Conservation (phyloP, 2,797 vertebrate genomes). For the Cheirogaleus major region DNA sequence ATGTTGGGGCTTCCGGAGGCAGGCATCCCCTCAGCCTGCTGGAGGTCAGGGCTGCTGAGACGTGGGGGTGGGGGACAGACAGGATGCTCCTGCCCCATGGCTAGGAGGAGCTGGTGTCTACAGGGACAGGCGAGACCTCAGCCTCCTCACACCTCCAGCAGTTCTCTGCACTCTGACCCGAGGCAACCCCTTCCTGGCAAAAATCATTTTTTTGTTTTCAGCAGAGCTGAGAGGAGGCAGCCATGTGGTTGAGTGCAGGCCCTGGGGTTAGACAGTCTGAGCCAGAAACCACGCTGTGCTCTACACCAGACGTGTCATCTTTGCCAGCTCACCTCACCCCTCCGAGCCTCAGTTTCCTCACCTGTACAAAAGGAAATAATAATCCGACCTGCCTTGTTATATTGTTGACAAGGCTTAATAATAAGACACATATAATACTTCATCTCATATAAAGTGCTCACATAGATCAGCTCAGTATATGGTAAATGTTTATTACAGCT, state of each 20-base stretch:
- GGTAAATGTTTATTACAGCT: neutral
- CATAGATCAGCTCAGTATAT: rapidly evolving
- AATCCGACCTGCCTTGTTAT: neutral
- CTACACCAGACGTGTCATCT: neutral
- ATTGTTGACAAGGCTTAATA: neutral
- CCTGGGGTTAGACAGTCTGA: neutral
- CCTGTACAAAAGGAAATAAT: neutral
- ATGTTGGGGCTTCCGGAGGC: constrained; percentile 71
- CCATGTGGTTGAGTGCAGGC: neutral
- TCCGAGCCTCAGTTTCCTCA: neutral
- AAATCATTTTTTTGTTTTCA: neutral
- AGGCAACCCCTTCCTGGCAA: neutral
- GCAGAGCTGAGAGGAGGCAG: neutral
- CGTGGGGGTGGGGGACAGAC: constrained; percentile 59
- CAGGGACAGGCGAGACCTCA: neutral
- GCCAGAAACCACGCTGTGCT: neutral
- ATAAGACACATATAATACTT: too few relatives aligned
- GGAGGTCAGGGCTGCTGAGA: constrained; percentile 69
- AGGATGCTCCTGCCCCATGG: constrained; percentile 40
- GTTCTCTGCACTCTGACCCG: neutral
- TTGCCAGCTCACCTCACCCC: neutral
- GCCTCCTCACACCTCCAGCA: neutral
- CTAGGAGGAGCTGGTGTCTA: constrained; percentile 6
- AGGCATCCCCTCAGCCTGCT: constrained; percentile 64
- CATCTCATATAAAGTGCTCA: neutral